Conservation (phyloP, 2,113 vertebrate species). For the Uropsilus gracilis region DNA sequence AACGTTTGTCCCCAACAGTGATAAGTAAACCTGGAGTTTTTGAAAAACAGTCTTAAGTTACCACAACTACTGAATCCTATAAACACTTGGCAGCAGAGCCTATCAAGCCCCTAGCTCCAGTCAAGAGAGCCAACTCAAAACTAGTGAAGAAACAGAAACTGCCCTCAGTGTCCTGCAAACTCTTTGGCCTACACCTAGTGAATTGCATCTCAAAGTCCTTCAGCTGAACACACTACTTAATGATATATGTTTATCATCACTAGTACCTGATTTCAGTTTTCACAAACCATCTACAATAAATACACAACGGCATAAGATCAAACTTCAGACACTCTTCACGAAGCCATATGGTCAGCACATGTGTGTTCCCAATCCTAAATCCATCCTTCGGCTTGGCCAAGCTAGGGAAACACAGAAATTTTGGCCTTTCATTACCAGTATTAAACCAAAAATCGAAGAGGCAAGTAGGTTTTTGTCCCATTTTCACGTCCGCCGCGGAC, state of each 20-base stretch:
- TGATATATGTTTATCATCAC: neutral
- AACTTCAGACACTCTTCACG: neutral
- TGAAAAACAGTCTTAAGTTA: neutral
- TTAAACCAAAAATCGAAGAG: neutral
- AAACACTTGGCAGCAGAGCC: neutral
- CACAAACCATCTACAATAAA: neutral
- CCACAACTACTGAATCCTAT: neutral
- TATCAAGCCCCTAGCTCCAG: neutral
- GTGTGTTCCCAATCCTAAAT: neutral
- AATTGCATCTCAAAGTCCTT: constrained; percentile 16
- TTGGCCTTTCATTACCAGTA: neutral
- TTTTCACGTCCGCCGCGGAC: neutral
- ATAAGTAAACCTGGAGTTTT: neutral
- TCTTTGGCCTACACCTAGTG: neutral
- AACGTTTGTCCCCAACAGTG: neutral
- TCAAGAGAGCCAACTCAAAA: constrained; percentile 28
- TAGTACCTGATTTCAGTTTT: neutral
- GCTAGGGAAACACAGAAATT: neutral
- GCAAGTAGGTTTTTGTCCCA: neutral
- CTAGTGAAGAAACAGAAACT: neutral
- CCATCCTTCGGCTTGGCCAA: neutral
- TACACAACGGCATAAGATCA: neutral
- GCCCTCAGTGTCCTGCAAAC: constrained; percentile 28
- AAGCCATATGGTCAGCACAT: constrained; percentile 19
- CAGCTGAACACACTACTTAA: neutral